These are phyloP conservation scores for Acanthosepion lycidas DNA, from an alignment of 2,888 invertebrate species.

Conservation along the genomic window DNA sequence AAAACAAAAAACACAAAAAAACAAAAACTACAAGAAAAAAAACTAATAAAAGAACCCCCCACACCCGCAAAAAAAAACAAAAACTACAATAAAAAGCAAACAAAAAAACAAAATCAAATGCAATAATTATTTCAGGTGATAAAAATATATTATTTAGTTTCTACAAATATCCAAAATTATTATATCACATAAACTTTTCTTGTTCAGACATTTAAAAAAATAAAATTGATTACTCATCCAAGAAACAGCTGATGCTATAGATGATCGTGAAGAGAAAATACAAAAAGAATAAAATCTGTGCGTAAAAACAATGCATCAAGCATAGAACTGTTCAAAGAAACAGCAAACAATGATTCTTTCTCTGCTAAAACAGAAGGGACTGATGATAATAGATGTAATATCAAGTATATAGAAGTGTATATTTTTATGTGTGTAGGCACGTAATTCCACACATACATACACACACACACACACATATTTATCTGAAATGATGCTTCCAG, in stretches of 20 bases:
- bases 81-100: too few species aligned
- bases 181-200: too few species aligned
- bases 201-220: too few species aligned
- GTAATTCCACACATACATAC: not conserved
- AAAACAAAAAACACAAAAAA: too few species aligned
- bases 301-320: not conserved
- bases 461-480: not conserved
- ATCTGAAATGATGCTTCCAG: not conserved
- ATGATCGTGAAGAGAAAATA: not conserved
- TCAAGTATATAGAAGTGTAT: not conserved
- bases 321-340: not conserved
- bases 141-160: too few species aligned
- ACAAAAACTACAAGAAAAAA: too few species aligned
- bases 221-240: not conserved
- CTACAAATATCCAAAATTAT: too few species aligned
- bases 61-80: too few species aligned
- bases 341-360: not conserved
- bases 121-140: too few species aligned
- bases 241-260: not conserved
- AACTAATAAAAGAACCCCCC: too few species aligned
- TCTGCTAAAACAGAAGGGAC: not conserved
- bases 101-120: too few species aligned
- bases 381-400: not conserved
- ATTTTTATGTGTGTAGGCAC: not conserved
- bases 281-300: not conserved